Evolutionary conservation across 1,140 invertebrate species (phyloP).

Genomic region (Eueides isabella): DNA sequence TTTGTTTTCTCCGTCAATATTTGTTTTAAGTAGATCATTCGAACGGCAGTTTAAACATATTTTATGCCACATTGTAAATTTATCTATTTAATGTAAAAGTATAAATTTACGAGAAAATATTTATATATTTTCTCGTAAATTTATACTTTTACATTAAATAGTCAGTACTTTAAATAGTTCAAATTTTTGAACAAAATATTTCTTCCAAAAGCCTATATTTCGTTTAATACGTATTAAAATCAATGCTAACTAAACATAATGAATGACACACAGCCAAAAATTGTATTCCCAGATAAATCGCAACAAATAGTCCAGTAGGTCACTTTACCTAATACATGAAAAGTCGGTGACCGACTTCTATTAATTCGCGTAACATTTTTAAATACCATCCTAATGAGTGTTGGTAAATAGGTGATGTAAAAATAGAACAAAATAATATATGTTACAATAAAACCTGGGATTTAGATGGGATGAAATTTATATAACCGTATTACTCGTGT

Average conservation of each 20-base stretch:
- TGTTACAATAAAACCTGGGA: neutral
- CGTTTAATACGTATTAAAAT: neutral
- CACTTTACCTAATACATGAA: slow-evolving; percentile 21
- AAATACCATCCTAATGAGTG: slow-evolving; percentile 28
- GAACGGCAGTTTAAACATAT: neutral
- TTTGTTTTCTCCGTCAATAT: no score
- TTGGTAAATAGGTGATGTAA: slow-evolving; percentile 16
- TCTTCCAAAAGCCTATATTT: neutral
- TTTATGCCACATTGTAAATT: neutral
- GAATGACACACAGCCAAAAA: neutral
- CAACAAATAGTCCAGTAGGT: slow-evolving; percentile 10
- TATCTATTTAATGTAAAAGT: neutral
- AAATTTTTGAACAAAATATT: neutral
- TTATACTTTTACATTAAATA: no score
- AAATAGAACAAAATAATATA: slow-evolving; percentile 25
- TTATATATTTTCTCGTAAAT: no score
- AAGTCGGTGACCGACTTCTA: slow-evolving; percentile 21
- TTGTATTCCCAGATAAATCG: neutral
- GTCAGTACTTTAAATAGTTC: neutral
- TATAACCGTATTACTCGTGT: no score
- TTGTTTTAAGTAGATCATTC: neutral
- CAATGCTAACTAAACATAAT: neutral
- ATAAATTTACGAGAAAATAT: neutral
- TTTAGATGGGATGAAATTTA: no score
- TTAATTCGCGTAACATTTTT: slow-evolving; percentile 28